Evolutionary conservation across 2,888 invertebrate genomes (phyloP).

Genomic region (Drosophila koepferae): DNA sequence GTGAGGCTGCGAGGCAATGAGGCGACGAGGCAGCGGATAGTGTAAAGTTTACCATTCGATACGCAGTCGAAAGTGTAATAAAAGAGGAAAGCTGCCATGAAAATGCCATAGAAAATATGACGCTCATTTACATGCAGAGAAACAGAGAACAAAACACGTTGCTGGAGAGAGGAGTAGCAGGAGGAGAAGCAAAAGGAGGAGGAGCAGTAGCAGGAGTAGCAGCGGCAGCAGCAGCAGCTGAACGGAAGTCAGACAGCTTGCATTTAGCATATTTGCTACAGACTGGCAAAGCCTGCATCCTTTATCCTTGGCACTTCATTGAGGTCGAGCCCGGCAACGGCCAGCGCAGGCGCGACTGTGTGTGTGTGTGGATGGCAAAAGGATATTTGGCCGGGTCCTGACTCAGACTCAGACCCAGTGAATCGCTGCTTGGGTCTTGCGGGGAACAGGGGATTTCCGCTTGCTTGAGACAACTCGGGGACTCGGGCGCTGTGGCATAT

Average conservation of each 20-base stretch:
- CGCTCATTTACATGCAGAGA: constrained; percentile 68
- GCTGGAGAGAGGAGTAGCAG: background rate
- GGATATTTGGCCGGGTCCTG: constrained; percentile 4
- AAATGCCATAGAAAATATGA: constrained; percentile 60
- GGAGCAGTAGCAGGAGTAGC: background rate
- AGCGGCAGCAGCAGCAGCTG: background rate
- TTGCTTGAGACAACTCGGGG: constrained; percentile 15
- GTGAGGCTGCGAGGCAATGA: background rate
- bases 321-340: constrained; percentile 7
- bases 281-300: constrained; percentile 23
- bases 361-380: constrained; percentile 13
- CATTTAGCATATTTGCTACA: constrained; percentile 70
- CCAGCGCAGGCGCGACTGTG: constrained; percentile 62
- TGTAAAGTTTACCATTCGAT: constrained; percentile 57
- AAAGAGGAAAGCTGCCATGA: constrained; percentile 22
- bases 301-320: constrained; percentile 22
- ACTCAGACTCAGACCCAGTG: background rate
- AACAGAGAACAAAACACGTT: constrained; percentile 26
- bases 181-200: background rate
- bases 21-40: background rate
- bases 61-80: constrained; percentile 31
- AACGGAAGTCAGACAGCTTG: constrained; percentile 51
- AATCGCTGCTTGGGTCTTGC: constrained; percentile 11
- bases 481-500: constrained; percentile 39
- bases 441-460: constrained; percentile 11